Percentiles rank a stretch among this genome's conserved stretches.
phyloP scores from a whole-genome alignment of 1,140 invertebrate genomes.

The Drosophila virilis region DNA sequence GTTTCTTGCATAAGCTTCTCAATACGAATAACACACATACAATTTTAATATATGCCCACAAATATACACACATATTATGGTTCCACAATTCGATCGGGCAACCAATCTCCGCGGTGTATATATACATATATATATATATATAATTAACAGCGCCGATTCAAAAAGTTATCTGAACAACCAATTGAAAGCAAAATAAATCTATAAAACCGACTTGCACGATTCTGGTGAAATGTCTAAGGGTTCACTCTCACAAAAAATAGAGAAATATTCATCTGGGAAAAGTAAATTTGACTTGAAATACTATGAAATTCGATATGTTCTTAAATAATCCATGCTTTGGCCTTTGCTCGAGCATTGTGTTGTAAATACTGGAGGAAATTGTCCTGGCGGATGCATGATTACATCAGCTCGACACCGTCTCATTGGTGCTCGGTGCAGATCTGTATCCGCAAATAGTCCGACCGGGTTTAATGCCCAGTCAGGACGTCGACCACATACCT shows the following conservation, averaged over 20 bases:
- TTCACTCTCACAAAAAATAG: background rate
- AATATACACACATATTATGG: constrained; percentile 19
- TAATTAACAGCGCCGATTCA: constrained; percentile 35
- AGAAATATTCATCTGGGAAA: background rate
- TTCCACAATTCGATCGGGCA: constrained; percentile 1
- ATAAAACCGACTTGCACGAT: constrained; percentile 56
- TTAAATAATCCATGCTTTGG: too few species aligned
- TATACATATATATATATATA: constrained; percentile 39
- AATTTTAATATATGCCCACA: constrained; percentile 2
- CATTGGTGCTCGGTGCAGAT: too few species aligned
- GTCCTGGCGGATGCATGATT: too few species aligned
- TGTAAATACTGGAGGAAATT: too few species aligned
- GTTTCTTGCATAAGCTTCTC: constrained; percentile 63
- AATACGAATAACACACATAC: background rate
- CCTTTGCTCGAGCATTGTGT: too few species aligned
- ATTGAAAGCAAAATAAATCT: constrained; percentile 47
- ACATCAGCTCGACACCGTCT: too few species aligned
- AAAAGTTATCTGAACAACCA: constrained; percentile 28
- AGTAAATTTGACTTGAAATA: too few species aligned
- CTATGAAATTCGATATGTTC: too few species aligned
- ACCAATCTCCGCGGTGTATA: constrained; percentile 23
- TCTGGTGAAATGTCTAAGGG: constrained; percentile 4
- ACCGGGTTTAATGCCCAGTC: too few species aligned
- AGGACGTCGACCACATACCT: too few species aligned
- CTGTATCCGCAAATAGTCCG: too few species aligned